These are phyloP conservation scores for Brachyistius frenatus DNA, from an alignment of 2,113 vertebrate genomes.

Conservation along the genomic window DNA sequence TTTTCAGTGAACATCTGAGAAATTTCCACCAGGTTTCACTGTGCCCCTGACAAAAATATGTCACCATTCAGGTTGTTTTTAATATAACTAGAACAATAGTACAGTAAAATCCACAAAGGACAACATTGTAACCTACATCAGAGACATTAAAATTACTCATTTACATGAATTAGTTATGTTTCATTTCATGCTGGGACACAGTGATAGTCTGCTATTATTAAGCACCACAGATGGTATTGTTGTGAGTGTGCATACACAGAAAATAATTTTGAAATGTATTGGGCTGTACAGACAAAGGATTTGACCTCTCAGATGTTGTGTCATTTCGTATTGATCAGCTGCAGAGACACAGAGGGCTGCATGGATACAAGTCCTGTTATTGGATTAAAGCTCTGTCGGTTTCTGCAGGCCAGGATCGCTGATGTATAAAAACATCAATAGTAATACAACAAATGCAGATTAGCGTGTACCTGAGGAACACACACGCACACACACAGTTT, in stretches of 20 bases:
- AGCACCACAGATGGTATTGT: neutral
- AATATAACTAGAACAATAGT: neutral
- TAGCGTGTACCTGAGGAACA: neutral
- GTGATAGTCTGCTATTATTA: neutral
- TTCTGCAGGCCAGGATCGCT: slow-evolving; percentile 13
- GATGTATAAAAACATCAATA: slow-evolving; percentile 36
- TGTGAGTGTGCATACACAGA: slow-evolving; percentile 13
- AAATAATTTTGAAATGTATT: slow-evolving; percentile 16
- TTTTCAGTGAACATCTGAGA: slow-evolving; percentile 8
- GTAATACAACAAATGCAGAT: slow-evolving; percentile 26
- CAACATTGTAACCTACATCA: neutral
- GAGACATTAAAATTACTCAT: neutral
- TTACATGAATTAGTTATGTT: neutral
- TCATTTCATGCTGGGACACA: neutral
- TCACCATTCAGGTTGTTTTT: neutral
- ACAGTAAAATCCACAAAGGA: neutral
- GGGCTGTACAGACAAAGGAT: slow-evolving; percentile 1
- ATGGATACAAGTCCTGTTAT: slow-evolving; percentile 15
- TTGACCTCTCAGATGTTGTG: slow-evolving; percentile 22
- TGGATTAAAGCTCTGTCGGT: slow-evolving; percentile 31
- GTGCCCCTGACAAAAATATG: neutral
- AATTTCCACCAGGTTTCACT: neutral
- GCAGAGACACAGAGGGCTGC: slow-evolving; percentile 6
- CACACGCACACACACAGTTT: neutral
- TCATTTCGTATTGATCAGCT: slow-evolving; percentile 31